Evolutionary conservation across 2,888 invertebrate species (phyloP), one percentile per base, ranked within the genome.

Genomic region (Meteorus colon): DNA sequence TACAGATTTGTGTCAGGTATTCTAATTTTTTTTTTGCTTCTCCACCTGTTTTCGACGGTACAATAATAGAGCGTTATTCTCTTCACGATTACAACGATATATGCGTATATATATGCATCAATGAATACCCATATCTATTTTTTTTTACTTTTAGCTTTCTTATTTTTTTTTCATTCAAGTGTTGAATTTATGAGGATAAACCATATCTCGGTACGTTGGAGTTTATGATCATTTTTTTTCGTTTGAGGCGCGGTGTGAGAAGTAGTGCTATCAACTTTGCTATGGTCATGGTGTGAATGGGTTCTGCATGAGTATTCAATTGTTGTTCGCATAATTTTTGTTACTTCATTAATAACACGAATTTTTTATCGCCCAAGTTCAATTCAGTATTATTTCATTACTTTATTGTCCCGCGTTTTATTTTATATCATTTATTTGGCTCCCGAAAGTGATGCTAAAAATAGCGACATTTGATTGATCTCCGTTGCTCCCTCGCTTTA

Each of bases 21-120:
- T 4, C 3, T 3, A 37, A 14, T 67, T 48, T 45, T 24, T 41
- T 48, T 67, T 67, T 48, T 45, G 12, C 24, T 48, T 67, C 24
- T 67, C 37, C 19, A 24, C 27, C 27, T 45, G 37, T 19, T 24
- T 16, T 67, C 67, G 67, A 29, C 48, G 51, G 27, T 67, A 67
- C 51, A 51, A 73, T 59, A 69, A 59, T 75, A 69, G 72, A 65
- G 63, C 77, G 72, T 45, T 55, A 19, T 73, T 76, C 51, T 67
- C 65, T 76, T 74, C 73, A 77, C 65, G 69, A 72, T 31, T 74
- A 75, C 74, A 77, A 76, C 76, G 51, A 62, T 62, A 73, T 66
- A 76, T 27, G 63, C 67, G 62, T 67, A 27, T 74, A 73, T 73
- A 37, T 74, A 29, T 69, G 66, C 12, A 76, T 62, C 34, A 3